A percentile compares a stretch with the other conserved stretches of the same genome.
Evolutionary conservation across 2,797 vertebrate species (phyloP).

Genomic region (Anableps anableps): DNA sequence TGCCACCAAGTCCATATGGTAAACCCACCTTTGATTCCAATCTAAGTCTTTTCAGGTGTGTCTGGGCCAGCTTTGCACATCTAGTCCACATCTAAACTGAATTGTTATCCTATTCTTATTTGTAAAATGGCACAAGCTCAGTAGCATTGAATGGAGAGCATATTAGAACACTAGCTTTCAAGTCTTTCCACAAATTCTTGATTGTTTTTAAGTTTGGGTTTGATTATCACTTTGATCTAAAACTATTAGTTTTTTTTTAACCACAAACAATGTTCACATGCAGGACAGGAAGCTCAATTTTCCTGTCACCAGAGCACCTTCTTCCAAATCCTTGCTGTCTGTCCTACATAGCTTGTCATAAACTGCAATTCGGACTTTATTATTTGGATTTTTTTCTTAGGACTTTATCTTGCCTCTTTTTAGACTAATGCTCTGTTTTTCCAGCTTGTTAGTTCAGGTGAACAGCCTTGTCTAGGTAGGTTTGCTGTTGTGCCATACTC

Average conservation of each 20-base stretch:
- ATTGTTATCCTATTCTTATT: background rate
- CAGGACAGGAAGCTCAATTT: background rate
- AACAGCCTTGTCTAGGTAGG: background rate
- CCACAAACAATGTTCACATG: background rate
- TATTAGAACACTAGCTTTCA: background rate
- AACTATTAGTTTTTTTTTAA: too few species aligned
- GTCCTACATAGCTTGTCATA: background rate
- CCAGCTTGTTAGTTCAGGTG: background rate
- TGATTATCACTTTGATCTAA: background rate
- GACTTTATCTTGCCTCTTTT: too few species aligned
- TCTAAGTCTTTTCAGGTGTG: background rate
- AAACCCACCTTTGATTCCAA: background rate
- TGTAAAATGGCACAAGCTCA: background rate
- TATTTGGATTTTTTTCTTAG: too few species aligned
- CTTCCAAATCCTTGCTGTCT: background rate
- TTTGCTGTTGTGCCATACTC: background rate
- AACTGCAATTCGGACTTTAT: too few species aligned
- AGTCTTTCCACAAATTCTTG: background rate
- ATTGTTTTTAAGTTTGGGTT: background rate
- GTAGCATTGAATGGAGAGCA: background rate
- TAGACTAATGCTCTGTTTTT: background rate
- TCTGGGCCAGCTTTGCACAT: too few species aligned
- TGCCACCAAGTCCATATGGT: background rate
- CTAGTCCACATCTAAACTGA: background rate
- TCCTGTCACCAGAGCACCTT: background rate